Evolutionary conservation across 2,888 invertebrate species (phyloP).

Genomic region (Omphaloscelis lunosa): DNA sequence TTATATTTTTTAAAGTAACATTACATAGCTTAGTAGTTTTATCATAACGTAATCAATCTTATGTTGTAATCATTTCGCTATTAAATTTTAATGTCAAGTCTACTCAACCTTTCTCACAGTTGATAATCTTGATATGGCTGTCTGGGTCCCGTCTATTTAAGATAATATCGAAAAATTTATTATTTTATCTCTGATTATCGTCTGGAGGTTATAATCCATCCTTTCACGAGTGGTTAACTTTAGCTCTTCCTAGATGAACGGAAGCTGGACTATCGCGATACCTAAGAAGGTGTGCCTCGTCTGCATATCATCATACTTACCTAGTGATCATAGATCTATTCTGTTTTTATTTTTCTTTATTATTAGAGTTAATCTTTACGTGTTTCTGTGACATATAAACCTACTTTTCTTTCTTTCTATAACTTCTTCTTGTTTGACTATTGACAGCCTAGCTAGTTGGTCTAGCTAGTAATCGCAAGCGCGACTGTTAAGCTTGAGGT

Average conservation of each 20-base stretch:
- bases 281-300: neutral
- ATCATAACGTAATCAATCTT: slow-evolving; percentile 10
- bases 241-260: neutral
- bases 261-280: neutral
- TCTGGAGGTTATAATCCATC: neutral
- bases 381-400: neutral
- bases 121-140: slow-evolving; percentile 5
- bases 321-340: neutral
- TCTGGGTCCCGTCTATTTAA: neutral
- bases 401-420: neutral
- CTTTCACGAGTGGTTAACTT: neutral
- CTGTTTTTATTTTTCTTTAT: neutral
- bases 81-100: neutral
- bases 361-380: neutral
- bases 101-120: neutral
- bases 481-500: neutral
- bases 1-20: neutral
- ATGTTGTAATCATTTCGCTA: neutral
- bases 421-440: neutral
- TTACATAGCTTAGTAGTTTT: neutral
- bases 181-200: neutral
- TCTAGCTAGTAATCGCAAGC: neutral
- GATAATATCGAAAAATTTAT: neutral
- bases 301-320: neutral
- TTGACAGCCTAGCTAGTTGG: neutral